phyloP scores from a whole-genome alignment of 2,888 invertebrate species.

The Dyspetes luteomarginatus region DNA sequence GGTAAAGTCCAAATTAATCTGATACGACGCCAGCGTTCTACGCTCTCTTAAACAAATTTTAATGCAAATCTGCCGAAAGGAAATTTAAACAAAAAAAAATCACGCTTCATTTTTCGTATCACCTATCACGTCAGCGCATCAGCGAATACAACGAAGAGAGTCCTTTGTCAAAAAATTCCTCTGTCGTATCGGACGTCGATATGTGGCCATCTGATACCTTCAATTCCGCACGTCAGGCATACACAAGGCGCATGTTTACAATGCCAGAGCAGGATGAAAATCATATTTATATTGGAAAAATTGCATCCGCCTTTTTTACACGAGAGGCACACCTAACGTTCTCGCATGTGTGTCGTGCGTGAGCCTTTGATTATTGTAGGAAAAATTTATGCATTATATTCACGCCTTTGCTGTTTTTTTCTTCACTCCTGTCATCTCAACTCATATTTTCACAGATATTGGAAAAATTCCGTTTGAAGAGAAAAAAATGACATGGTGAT shows the following conservation, averaged over 20 bases:
- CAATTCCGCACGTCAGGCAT: background rate
- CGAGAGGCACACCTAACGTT: too few species aligned
- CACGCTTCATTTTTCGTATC: background rate
- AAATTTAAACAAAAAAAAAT: background rate
- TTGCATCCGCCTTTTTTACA: background rate
- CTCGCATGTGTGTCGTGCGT: background rate
- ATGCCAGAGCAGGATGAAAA: slow-evolving; percentile 9
- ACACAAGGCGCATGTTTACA: background rate
- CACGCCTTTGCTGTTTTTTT: too few species aligned
- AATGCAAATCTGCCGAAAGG: slow-evolving; percentile 2
- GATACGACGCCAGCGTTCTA: background rate
- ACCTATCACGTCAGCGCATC: background rate
- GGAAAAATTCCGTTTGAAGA: too few species aligned
- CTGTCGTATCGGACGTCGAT: background rate
- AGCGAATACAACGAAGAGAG: slow-evolving; percentile 14
- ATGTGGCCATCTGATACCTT: background rate
- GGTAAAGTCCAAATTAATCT: background rate
- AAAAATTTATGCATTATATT: slow-evolving; percentile 17
- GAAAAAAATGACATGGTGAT: too few species aligned
- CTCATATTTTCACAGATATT: too few species aligned
- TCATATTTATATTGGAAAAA: slow-evolving; percentile 28
- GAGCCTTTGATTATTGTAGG: slow-evolving; percentile 19
- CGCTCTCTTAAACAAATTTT: slow-evolving; percentile 18
- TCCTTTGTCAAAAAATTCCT: slow-evolving; percentile 9
- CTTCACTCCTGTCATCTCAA: too few species aligned